Base-by-base conservation (phyloP, 2,888 invertebrate species). In the Xestobium rufovillosum region DNA sequence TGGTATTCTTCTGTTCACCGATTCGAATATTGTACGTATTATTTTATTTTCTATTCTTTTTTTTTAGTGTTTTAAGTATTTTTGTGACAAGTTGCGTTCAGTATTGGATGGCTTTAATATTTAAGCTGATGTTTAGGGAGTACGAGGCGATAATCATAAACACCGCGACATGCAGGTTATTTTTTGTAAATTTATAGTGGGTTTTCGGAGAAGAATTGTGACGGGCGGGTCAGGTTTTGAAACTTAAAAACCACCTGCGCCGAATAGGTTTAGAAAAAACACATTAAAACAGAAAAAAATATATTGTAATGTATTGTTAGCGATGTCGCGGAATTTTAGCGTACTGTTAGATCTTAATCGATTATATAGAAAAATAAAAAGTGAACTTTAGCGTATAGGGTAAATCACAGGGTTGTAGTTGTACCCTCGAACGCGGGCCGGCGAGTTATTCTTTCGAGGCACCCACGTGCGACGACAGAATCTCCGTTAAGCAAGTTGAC, bases 341-440 rank as follows among this genome's bases (percentile, higher is more conserved):
- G 44, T 38, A 44, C 43, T 46, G 48, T 49, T 45, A 43, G 42
- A 37, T 29, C 38, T 33, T 44, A 44, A 19, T 8, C 6, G 23
- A n/a, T n/a, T n/a, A n/a, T n/a, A 8, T 19, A 19, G 23, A 19
- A 19, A n/a, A 19, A 19, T 8, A 19, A 19, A 19, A 6, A 19
- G 23, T 19, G 23, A 19, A 55, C 54, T 54, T 51, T 60, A 61
- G 56, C 44, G 49, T 56, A 57, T 51, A 38, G 39, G 64, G 64
- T 58, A 61, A 60, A 57, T 57, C 56, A 66, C 66, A 66, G 66
- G 66, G 66, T n/a, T 66, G 59, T 65, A 64, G 63, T 55, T 63
- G 60, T 65, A 62, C 65, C 65, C 65, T 65, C 60, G 55, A 60
- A 56, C n/a, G n/a, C n/a, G n/a, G n/a, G n/a, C n/a, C n/a, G n/a